Evolutionary conservation across 2,888 invertebrate species (phyloP), one percentile per base, ranked within the genome.

Genomic region (Agrochola lychnidis): DNA sequence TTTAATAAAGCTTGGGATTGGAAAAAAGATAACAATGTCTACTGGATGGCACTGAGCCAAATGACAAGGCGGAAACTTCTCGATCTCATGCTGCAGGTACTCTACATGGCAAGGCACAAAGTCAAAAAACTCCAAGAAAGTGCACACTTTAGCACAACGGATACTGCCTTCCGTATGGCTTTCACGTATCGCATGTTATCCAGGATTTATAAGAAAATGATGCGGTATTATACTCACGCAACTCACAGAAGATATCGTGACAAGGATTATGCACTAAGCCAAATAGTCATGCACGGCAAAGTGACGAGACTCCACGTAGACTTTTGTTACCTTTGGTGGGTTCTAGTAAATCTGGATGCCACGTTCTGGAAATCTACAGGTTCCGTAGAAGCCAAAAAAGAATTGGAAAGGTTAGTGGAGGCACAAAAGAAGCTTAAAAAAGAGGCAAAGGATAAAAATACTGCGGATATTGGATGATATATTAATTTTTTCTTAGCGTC

Each of bases 81-180:
- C 3, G 83, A 83, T 5, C 40, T 78, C 1, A 83, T 83, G 83
- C 56, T 83, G 2, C 83, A 83, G 16, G 59, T 74, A 4, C 1
- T 83, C 9, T 83, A 83, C 36, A 83, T 83, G 83, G 40, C 78
- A 12, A 62, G 83, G n/a, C 86, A 85, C 16, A 85, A 74, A 48
- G 6, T 83, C 22, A 66, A 14, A 22, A 51, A 30, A 36, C 25
- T 83, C 2, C 25, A 70, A 67, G 0, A 0, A 0, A 30, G 12
- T 22, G 57, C 61, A 61, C 56, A 61, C 69, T 83, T 67, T 19
- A 70, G 25, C 42, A 56, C 30, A 1, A 70, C 36, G 2, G 78
- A 85, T 9, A 40, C 59, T 5, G 56, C 66, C 1, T 83, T 67
- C 53, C 85, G 85, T 22, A 61, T 83, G 2, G 78, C 72, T 30